Conservation (phyloP, 2,888 invertebrate species). For the Stenchaetothrips biformis region DNA sequence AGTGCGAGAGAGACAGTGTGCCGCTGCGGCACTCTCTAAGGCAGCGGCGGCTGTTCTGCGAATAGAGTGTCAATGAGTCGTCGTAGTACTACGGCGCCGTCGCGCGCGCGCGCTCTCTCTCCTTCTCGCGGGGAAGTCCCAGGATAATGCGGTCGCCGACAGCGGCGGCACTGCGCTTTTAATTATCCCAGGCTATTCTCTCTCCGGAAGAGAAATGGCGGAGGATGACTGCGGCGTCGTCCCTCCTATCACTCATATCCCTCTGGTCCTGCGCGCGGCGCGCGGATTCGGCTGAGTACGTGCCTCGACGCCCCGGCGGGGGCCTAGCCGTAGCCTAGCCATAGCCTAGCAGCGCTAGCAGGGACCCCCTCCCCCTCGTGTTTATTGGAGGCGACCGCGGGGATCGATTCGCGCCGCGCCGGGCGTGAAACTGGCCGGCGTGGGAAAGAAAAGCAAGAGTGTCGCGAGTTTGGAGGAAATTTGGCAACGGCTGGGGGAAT, state of each 20-base stretch:
- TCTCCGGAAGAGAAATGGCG: not conserved
- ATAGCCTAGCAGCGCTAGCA: too few relatives aligned
- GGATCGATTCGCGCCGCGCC: not conserved
- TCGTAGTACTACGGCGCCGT: too few relatives aligned
- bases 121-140: not conserved
- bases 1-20: not conserved
- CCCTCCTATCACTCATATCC: too few relatives aligned
- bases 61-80: too few relatives aligned
- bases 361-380: not conserved
- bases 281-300: too few relatives aligned
- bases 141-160: not conserved
- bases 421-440: not conserved
- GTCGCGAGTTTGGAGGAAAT: not conserved
- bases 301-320: too few relatives aligned
- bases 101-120: not conserved
- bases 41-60: not conserved
- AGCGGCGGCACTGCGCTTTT: not conserved
- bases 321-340: not conserved
- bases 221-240: too few relatives aligned
- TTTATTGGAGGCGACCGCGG: not conserved
- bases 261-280: too few relatives aligned
- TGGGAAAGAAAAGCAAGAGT: not conserved
- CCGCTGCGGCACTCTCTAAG: not conserved
- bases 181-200: not conserved
- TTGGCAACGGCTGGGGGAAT: not conserved